These are phyloP conservation scores for Danaus plexippus DNA, from an alignment of 1,140 invertebrate species.

Conservation along the genomic window DNA sequence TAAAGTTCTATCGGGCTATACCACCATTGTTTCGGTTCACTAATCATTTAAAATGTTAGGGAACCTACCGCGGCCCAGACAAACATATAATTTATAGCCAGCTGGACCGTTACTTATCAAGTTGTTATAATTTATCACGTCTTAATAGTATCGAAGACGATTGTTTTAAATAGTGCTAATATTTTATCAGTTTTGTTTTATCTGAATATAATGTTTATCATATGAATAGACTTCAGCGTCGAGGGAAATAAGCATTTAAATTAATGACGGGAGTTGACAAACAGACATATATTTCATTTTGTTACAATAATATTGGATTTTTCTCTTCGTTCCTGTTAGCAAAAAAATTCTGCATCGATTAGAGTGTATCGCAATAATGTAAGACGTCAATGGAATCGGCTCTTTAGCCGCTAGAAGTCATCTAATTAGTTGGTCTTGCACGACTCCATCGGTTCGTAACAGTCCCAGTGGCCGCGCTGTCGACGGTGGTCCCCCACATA, in stretches of 20 bases:
- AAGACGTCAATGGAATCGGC: conserved; percentile 7
- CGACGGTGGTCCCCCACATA: conserved; percentile 34
- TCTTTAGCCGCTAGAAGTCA: conserved; percentile 20
- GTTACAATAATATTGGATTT: no score
- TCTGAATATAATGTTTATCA: no score
- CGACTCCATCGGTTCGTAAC: conserved; percentile 19
- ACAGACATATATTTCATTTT: no score
- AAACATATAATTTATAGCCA: conserved; percentile 46
- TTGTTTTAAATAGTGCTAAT: conserved; percentile 10
- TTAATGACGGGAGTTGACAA: no score
- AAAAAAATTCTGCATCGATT: no score
- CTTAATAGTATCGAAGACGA: conserved; percentile 34
- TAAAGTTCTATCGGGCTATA: conserved; percentile 28
- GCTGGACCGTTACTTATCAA: conserved; percentile 38
- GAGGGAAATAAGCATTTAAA: no score
- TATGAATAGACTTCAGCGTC: no score
- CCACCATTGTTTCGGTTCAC: conserved; percentile 26
- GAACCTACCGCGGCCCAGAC: conserved; percentile 44
- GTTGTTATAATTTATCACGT: conserved; percentile 31
- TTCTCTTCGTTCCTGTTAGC: no score
- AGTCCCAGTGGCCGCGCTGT: conserved; percentile 3
- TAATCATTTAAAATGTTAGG: conserved; percentile 36
- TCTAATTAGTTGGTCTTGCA: conserved; percentile 24
- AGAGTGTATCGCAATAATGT: no score
- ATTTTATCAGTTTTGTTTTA: no score